Evolutionary conservation across 2,113 vertebrate species (phyloP), one percentile per base, ranked within the genome.

Genomic region (Dicaeum eximium): DNA sequence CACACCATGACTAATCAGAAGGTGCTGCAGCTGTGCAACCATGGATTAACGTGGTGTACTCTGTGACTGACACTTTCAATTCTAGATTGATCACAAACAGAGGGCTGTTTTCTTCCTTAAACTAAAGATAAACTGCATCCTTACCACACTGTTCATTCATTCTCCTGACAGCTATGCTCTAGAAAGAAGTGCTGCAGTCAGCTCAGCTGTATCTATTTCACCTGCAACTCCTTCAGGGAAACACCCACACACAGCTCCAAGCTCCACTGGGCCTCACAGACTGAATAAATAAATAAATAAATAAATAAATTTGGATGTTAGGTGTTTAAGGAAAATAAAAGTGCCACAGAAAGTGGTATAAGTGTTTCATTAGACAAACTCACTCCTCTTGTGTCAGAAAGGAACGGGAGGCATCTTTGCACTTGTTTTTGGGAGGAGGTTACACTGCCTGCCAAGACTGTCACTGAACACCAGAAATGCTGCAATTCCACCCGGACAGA

Each of bases 121-220:
- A 88, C 33, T 86, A 40, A 80, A 86, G 60, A 78, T 40, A 89
- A 9, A 78, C n/a, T 84, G 72, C 80, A 78, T 70, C 57, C 75
- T 92, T 48, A 27, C 67, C 48, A 13, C 20, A 21, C n/a, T 50
- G 15, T 37, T 78, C 71, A 88, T 95, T 86, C 94, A 93, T 92
- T 40, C 92, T 90, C 83, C 35, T 83, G 92, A 83, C 85, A 86
- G 74, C 60, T 77, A 25, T 27, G 67, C 30, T 91, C 28, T 23
- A 48, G 81, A 24, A 92, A 80, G 85, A 90, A 92, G 60, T 90
- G 79, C 85, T 77, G 88, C 67, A 67, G 64, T 93, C 75, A 92
- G 75, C 86, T 88, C 75, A 78, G 79, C 38, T 20, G 24, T 22
- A 23, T 48, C 21, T 33, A 31, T 78, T 71, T 37, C 45, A 48